A percentile compares a stretch with the other conserved stretches of the same genome.
Evolutionary conservation across 2,797 vertebrate species (phyloP).

Genomic region (Xenentodon cancila): DNA sequence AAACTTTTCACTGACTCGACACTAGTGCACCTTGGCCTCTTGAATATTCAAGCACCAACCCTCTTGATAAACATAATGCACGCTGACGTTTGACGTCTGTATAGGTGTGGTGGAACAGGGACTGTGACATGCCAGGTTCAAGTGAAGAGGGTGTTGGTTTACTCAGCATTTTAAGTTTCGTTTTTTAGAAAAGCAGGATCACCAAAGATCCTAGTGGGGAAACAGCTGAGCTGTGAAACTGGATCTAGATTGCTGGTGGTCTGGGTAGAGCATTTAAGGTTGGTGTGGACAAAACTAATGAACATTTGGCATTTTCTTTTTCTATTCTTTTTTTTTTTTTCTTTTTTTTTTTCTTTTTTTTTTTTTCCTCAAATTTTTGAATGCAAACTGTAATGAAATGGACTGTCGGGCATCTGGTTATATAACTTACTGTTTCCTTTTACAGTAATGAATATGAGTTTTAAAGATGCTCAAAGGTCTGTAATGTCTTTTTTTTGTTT

Average conservation of each 20-base stretch:
- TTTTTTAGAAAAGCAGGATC: slow-evolving; percentile 55
- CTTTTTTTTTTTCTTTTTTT: neutral
- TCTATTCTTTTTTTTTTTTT: neutral
- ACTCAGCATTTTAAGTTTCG: slow-evolving; percentile 67
- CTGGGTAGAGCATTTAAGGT: slow-evolving; percentile 16
- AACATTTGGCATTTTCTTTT: neutral
- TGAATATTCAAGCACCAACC: slow-evolving; percentile 65
- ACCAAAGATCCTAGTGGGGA: slow-evolving; percentile 59
- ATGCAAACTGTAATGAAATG: no score
- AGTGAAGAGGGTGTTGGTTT: slow-evolving; percentile 68
- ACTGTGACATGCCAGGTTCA: slow-evolving; percentile 41
- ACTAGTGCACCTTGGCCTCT: slow-evolving; percentile 43
- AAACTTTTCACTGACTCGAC: slow-evolving; percentile 19
- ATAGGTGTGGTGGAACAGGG: slow-evolving; percentile 70
- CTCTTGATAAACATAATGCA: slow-evolving; percentile 80
- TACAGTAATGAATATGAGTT: neutral
- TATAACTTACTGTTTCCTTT: neutral
- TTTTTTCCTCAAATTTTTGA: no score
- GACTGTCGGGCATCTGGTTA: no score
- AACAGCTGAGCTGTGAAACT: slow-evolving; percentile 52
- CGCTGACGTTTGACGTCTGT: slow-evolving; percentile 69
- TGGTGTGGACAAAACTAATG: slow-evolving; percentile 7
- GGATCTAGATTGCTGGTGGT: slow-evolving; percentile 27
- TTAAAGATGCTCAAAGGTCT: slow-evolving; percentile 13
- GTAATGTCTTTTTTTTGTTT: neutral